Conservation (phyloP, 2,113 vertebrate genomes). For the Xiphorhynchus elegans region DNA sequence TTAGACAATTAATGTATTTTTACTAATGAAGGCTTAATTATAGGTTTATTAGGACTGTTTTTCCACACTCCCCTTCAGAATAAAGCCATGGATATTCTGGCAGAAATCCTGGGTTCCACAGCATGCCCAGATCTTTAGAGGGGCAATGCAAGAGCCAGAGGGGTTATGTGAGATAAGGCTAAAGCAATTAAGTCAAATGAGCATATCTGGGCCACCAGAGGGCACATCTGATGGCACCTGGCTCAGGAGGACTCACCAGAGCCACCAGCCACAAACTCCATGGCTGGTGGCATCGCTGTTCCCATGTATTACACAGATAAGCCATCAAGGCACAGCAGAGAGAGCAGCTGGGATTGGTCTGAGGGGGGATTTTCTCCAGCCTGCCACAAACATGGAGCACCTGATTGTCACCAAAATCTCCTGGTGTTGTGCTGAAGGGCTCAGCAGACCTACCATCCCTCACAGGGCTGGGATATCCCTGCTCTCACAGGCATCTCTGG, state of each 20-base stretch:
- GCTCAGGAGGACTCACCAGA: neutral
- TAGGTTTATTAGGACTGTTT: conserved; percentile 51
- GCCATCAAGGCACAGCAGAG: neutral
- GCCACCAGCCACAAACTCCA: neutral
- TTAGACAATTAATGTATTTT: conserved; percentile 29
- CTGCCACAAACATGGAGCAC: neutral
- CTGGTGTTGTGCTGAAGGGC: neutral
- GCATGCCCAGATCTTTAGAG: fast-evolving
- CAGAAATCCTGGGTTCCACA: neutral
- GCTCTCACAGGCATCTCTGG: fast-evolving
- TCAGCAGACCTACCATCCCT: neutral
- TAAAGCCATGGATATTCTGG: neutral
- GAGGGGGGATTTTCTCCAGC: neutral
- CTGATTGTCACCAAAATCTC: fast-evolving
- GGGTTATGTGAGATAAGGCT: neutral
- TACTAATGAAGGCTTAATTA: conserved; percentile 52
- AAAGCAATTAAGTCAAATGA: neutral
- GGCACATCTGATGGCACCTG: neutral
- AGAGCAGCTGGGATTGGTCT: fast-evolving
- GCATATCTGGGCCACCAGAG: fast-evolving
- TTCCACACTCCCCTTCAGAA: conserved; percentile 2
- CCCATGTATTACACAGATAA: fast-evolving
- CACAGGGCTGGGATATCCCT: fast-evolving
- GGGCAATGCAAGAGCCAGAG: fast-evolving
- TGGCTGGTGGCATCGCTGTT: fast-evolving